Base-by-base conservation (phyloP, 2,113 vertebrate species). In the Orthochromis indermauri region DNA sequence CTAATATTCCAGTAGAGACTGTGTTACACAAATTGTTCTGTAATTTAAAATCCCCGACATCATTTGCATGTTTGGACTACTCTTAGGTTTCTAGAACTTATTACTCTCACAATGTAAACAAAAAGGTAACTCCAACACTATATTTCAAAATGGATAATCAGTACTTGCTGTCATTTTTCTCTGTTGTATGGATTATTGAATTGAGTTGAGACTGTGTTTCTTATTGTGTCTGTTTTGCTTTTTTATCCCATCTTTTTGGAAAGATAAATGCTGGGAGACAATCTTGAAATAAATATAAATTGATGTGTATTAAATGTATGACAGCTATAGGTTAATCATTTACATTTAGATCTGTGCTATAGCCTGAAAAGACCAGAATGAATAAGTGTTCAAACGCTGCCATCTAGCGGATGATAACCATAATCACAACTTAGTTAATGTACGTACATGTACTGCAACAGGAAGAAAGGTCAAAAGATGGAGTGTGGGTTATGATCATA, bases 321-420 rank as follows among this genome's bases (percentile, higher is more conserved):
- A 81, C 57, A 80, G 12, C 40, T 80, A 73, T 78, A 26, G 49
- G 61, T 3, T 49, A 16, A 68, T 40, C 10, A 19, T 5, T 19
- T 17, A 17, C 4, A 49, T 42, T 45, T 78, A 24, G 13, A 45
- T 28, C 14, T 45, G 21, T 17, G n/a, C 21, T 28, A 17, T 7
- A 73, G 40, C 37, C 10, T 11, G 12, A 81, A 16, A 14, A 83
- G 6, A 1, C n/a, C 5, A 47, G 21, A 12, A 73, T 54, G 16
- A 81, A n/a, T 88, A 81, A 13, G 33, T 80, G 19, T 55, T 87
- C 35, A 59, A 71, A 89, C 2, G 24, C 82, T 93, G 86, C 85
- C 93, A 94, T 90, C 95, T 90, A 88, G 92, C 89, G 94, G 57
- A 1, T 7, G 1, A 57, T 7, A 40, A 4, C 2, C 1, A 71